Conservation (phyloP, 1,140 invertebrate genomes). For the Phymastichus coffea region DNA sequence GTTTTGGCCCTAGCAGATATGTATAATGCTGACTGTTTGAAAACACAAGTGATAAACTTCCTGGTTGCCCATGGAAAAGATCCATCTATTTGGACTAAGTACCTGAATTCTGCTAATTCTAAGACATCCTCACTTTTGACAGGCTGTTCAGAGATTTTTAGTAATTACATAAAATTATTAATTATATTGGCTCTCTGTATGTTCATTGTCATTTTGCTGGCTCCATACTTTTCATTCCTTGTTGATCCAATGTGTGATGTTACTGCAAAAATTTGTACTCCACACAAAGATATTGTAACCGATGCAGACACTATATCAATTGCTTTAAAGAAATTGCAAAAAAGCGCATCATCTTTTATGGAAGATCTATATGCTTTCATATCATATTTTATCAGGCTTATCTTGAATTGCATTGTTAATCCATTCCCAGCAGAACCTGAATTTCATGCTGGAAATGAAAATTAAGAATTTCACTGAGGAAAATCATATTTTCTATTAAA, state of each 20-base stretch:
- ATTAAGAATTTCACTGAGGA: background rate
- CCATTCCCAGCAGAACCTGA: conserved; percentile 3
- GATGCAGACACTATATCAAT: conserved; percentile 7
- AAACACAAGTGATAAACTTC: conserved; percentile 98
- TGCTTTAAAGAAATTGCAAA: conserved; percentile 13
- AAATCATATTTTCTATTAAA: no score
- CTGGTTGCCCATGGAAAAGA: conserved; percentile 18
- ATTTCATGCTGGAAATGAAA: conserved; percentile 7
- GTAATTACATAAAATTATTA: conserved; percentile 13
- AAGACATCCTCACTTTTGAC: conserved; percentile 3
- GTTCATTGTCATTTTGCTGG: conserved; percentile 11
- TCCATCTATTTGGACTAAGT: conserved; percentile 10
- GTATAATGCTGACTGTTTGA: conserved; percentile 97
- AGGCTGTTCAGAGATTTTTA: conserved; percentile 7
- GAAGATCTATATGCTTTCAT: conserved; percentile 14
- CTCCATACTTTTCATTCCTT: conserved; percentile 10
- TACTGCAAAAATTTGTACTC: conserved; percentile 14
- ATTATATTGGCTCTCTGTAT: conserved; percentile 9
- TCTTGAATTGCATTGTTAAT: conserved; percentile 3
- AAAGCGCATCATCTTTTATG: conserved; percentile 13
- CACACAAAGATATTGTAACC: conserved; percentile 10
- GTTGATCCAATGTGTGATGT: conserved; percentile 19
- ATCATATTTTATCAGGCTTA: conserved; percentile 7
- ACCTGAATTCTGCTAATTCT: background rate
- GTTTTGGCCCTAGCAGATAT: conserved; percentile 96